phyloP scores from a whole-genome alignment of 2,113 vertebrate species.

The Ursus arctos region DNA sequence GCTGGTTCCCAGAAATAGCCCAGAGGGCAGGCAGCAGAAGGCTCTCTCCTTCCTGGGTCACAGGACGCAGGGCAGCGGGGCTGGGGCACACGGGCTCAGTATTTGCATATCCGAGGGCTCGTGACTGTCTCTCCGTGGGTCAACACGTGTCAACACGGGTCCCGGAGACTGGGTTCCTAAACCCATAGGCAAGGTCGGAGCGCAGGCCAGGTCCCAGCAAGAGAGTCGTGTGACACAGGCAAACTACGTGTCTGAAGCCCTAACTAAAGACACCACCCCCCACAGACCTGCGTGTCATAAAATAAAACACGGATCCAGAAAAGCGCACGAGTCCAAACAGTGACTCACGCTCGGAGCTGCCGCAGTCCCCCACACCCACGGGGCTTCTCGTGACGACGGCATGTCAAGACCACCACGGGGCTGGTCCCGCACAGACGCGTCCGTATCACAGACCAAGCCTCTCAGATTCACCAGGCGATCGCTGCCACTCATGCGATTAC shows the following conservation, averaged over 20 bases:
- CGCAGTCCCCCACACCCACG: accelerated
- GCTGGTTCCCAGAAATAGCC: not conserved
- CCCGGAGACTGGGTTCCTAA: not conserved
- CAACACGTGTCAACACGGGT: not conserved
- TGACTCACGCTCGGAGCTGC: accelerated
- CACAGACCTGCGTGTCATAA: not conserved
- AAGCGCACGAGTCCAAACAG: accelerated
- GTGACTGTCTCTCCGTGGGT: not conserved
- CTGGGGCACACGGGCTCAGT: not conserved
- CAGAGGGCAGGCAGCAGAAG: not conserved
- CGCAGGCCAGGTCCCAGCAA: not conserved
- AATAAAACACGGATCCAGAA: not conserved
- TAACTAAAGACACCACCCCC: not conserved
- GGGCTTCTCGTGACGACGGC: not conserved
- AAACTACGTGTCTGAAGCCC: not conserved
- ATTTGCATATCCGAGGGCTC: not conserved
- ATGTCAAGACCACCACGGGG: not conserved
- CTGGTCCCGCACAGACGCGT: not conserved
- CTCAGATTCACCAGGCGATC: not conserved
- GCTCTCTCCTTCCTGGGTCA: not conserved
- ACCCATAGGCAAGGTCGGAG: not conserved
- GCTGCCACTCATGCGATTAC: accelerated
- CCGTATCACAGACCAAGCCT: accelerated
- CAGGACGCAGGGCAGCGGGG: not conserved
- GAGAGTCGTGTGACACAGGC: not conserved